Evolutionary conservation across 2,113 vertebrate species (phyloP).

Genomic region (Delphinus delphis): DNA sequence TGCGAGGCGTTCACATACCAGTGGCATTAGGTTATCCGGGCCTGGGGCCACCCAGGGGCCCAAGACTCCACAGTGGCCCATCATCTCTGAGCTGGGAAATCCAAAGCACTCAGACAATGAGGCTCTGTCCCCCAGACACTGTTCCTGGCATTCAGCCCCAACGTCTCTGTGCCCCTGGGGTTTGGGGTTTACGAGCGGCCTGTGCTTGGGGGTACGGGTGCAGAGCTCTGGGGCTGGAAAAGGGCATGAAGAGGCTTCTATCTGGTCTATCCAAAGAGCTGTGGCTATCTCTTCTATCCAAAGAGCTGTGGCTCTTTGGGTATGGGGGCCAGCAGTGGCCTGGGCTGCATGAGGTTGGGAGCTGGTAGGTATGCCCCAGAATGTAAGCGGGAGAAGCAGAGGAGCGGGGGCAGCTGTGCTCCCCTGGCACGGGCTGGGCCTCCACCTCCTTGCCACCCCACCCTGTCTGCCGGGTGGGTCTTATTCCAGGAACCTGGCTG

Average conservation of each 20-base stretch:
- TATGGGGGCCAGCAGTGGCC: neutral
- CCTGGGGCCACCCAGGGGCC: conserved; percentile 6
- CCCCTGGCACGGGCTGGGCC: neutral
- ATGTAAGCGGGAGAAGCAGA: neutral
- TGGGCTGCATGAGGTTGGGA: neutral
- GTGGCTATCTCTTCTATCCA: too few relatives aligned
- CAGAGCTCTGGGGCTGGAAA: neutral
- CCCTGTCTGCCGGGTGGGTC: conserved; percentile 49
- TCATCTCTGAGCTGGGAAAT: conserved; percentile 52
- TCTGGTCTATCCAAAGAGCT: too few relatives aligned
- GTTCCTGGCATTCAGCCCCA: neutral
- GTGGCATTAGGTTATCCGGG: conserved; percentile 45
- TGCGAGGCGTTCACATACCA: conserved; percentile 17
- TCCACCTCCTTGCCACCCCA: neutral
- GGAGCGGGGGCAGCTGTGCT: neutral
- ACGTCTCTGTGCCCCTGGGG: neutral
- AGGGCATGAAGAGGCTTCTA: neutral
- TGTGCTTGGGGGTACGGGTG: neutral
- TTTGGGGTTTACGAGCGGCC: neutral
- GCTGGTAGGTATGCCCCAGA: neutral
- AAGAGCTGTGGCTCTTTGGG: neutral
- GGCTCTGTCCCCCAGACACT: conserved; percentile 42
- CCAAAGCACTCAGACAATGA: conserved; percentile 14
- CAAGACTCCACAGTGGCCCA: conserved; percentile 35
- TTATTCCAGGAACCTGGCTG: conserved; percentile 92